Conservation (phyloP, 2,888 invertebrate species). For the Hylaea fasciaria region DNA sequence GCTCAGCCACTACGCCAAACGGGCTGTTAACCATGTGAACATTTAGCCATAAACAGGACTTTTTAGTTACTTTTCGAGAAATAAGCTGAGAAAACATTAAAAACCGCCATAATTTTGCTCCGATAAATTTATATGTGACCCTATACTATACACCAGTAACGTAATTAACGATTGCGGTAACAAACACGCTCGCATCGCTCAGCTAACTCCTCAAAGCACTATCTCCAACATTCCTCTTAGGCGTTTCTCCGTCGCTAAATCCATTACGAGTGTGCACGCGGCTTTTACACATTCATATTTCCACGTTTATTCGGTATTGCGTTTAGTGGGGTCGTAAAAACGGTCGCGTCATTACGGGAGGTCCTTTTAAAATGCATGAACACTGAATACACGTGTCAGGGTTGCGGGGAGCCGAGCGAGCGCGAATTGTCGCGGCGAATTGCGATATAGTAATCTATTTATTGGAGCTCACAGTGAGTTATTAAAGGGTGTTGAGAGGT, state of each 20-base stretch:
- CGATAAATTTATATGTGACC: too few species aligned
- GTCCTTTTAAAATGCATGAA: constrained; percentile 45
- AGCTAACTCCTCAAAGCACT: too few species aligned
- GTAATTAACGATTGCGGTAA: too few species aligned
- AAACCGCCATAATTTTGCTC: too few species aligned
- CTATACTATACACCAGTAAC: too few species aligned
- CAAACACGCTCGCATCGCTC: too few species aligned
- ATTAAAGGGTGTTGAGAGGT: constrained; percentile 4
- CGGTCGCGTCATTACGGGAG: constrained; percentile 62
- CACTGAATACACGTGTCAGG: constrained; percentile 44
- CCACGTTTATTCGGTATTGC: constrained; percentile 72
- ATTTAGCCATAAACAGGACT: too few species aligned
- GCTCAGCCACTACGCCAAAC: too few species aligned
- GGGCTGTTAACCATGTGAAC: too few species aligned
- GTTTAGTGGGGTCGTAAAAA: constrained; percentile 76
- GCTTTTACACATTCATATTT: constrained; percentile 59
- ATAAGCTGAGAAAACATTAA: too few species aligned
- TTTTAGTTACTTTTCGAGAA: too few species aligned
- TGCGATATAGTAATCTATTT: constrained; percentile 4
- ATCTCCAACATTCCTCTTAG: not conserved
- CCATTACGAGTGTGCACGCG: constrained; percentile 48
- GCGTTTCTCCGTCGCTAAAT: constrained; percentile 51
- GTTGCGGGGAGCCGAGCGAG: constrained; percentile 39
- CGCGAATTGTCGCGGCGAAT: constrained; percentile 4
- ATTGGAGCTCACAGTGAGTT: constrained; percentile 4